These are phyloP conservation scores for Myrmophylax atrothorax DNA, from an alignment of 2,113 vertebrate genomes.

Conservation along the genomic window DNA sequence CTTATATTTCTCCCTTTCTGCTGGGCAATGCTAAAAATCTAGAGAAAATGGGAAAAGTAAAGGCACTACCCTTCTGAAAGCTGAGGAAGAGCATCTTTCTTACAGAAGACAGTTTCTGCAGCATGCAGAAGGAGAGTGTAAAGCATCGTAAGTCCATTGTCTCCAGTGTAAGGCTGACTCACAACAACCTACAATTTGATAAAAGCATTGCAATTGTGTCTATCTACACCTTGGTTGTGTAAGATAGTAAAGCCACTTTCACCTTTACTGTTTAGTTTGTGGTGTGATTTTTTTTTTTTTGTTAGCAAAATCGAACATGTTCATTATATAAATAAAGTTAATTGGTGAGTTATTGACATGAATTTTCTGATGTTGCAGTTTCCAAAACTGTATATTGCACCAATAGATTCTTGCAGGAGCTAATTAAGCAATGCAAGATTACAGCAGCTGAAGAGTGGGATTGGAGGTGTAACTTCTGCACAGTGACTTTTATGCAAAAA, in stretches of 20 bases:
- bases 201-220: background rate
- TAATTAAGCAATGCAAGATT: background rate
- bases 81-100: background rate
- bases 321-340: background rate
- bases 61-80: background rate
- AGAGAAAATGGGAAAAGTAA: background rate
- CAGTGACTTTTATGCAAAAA: background rate
- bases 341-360: background rate
- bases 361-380: background rate
- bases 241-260: background rate
- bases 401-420: background rate
- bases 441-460: background rate
- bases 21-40: background rate
- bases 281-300: background rate
- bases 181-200: background rate
- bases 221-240: background rate
- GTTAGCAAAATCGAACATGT: background rate
- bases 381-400: background rate
- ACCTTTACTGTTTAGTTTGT: background rate
- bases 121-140: background rate
- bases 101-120: background rate
- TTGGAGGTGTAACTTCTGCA: background rate
- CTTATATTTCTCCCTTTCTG: background rate
- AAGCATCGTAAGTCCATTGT: background rate
- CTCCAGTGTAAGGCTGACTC: background rate